A percentile compares a stretch with the other conserved stretches of the same genome.
Evolutionary conservation across 2,113 vertebrate species (phyloP).

Genomic region (Spermophilus dauricus): DNA sequence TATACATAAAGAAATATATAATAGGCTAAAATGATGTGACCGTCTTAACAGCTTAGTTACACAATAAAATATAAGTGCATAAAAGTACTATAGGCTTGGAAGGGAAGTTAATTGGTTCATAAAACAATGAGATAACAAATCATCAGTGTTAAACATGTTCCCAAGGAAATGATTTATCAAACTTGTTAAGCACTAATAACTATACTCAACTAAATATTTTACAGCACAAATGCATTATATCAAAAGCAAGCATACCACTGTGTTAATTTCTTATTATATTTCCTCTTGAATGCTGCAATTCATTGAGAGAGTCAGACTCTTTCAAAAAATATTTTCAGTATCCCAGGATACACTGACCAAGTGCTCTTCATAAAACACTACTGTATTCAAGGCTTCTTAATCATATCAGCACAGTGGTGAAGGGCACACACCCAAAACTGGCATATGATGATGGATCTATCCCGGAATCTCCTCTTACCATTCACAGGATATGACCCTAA

Average conservation of each 20-base stretch:
- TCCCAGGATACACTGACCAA: neutral
- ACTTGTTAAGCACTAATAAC: neutral
- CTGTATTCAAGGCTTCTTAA: neutral
- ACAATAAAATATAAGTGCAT: conserved; percentile 25
- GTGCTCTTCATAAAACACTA: neutral
- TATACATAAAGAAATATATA: neutral
- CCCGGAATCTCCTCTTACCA: neutral
- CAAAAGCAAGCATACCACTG: neutral
- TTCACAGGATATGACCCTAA: neutral
- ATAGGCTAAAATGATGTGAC: neutral
- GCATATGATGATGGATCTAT: neutral
- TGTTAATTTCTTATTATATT: neutral
- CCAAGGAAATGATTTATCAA: neutral
- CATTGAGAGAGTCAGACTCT: neutral
- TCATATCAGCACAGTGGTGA: neutral
- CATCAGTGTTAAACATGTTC: neutral
- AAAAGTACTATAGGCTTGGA: neutral
- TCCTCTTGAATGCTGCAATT: neutral
- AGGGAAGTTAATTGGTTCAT: conserved; percentile 56
- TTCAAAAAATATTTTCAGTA: neutral
- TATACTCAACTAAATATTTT: neutral
- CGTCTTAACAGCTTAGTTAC: neutral
- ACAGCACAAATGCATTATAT: neutral
- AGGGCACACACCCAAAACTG: neutral
- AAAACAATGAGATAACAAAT: conserved; percentile 36